Conservation (phyloP, 2,888 invertebrate genomes). For the Epicampocera succincta region DNA sequence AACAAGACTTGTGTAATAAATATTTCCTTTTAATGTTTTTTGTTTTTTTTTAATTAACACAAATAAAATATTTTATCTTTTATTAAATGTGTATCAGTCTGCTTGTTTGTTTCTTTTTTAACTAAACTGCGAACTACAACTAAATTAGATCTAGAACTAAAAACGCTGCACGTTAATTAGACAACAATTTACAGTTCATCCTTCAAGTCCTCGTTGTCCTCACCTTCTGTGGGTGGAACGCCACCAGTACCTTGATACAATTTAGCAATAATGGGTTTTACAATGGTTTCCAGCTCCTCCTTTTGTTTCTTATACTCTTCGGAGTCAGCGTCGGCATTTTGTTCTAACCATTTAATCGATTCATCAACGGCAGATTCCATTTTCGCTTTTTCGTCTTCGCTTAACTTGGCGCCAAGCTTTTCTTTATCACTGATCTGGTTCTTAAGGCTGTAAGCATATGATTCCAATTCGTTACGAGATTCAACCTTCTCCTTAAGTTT, state of each 20-base stretch:
- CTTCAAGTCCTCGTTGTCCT: constrained; percentile 89
- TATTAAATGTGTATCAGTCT: constrained; percentile 77
- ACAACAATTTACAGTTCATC: constrained; percentile 88
- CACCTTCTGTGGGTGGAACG: constrained; percentile 87
- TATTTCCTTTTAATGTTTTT: constrained; percentile 58
- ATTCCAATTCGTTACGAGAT: constrained; percentile 97
- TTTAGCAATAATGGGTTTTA: constrained; percentile 98
- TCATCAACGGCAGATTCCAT: constrained; percentile 98
- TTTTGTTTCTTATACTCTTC: constrained; percentile 97
- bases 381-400: constrained; percentile 94
- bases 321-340: constrained; percentile 94
- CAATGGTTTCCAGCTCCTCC: constrained; percentile 96
- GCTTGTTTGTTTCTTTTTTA: constrained; percentile 73
- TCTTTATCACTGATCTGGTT: constrained; percentile 98
- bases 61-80: constrained; percentile 57
- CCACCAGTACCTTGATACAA: constrained; percentile 94
- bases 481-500: constrained; percentile 97
- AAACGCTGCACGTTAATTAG: constrained; percentile 41
- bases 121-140: constrained; percentile 73
- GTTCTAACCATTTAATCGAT: constrained; percentile 98
- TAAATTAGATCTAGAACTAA: constrained; percentile 69
- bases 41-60: constrained; percentile 49
- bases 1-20: constrained; percentile 63
- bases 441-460: constrained; percentile 98
- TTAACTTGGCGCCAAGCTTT: constrained; percentile 95